A percentile compares a stretch with the other conserved stretches of the same genome.
Conservation (phyloP, 2,888 invertebrate species). For the Meloe dianella region DNA sequence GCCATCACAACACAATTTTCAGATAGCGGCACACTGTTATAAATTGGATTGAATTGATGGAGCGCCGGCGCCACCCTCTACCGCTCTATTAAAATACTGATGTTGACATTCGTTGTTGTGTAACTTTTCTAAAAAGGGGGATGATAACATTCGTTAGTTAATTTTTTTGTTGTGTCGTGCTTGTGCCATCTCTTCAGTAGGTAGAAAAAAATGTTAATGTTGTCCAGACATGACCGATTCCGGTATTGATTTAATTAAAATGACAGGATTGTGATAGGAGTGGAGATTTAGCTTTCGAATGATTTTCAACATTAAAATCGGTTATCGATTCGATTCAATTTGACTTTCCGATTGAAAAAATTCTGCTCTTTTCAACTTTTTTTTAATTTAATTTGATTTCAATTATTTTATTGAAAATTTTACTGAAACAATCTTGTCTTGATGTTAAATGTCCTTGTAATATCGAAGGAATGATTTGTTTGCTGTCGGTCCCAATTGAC, state of each 20-base stretch:
- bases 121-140: slow-evolving; percentile 41
- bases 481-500: neutral
- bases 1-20: slow-evolving; percentile 37
- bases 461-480: neutral
- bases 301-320: slow-evolving; percentile 16
- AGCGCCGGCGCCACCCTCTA: slow-evolving; percentile 29
- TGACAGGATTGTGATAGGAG: slow-evolving; percentile 36
- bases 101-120: slow-evolving; percentile 33
- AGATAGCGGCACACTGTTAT: slow-evolving; percentile 44
- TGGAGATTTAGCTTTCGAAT: slow-evolving; percentile 11
- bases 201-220: slow-evolving; percentile 41
- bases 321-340: slow-evolving; percentile 22
- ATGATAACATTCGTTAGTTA: slow-evolving; percentile 20
- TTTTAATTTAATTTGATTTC: slow-evolving; percentile 24
- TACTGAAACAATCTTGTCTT: neutral
- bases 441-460: neutral
- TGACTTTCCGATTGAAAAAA: slow-evolving; percentile 23
- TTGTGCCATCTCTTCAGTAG: slow-evolving; percentile 23
- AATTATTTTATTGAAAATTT: neutral
- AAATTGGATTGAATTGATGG: slow-evolving; percentile 31
- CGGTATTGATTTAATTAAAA: slow-evolving; percentile 46
- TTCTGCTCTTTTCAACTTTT: slow-evolving; percentile 21
- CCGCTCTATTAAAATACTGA: slow-evolving; percentile 34
- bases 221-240: slow-evolving; percentile 40
- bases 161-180: slow-evolving; percentile 11